Evolutionary conservation across 2,797 vertebrate species (phyloP).

Genomic region (Neomorphus geoffroyi): DNA sequence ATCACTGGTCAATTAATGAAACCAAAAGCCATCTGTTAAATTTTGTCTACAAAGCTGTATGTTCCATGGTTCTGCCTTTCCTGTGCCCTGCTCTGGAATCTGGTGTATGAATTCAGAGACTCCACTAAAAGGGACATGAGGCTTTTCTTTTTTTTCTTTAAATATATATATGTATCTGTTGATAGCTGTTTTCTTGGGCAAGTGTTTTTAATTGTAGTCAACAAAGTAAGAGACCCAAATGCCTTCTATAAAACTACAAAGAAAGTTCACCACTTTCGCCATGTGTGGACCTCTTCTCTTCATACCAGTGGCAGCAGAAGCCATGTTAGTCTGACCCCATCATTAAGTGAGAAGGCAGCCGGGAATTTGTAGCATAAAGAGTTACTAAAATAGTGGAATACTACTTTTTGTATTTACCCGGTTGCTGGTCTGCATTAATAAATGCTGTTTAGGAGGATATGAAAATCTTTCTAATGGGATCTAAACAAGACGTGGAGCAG

Average conservation of each 20-base stretch:
- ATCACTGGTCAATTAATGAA: neutral
- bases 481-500: neutral
- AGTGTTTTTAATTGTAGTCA: neutral
- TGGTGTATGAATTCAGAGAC: neutral
- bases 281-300: neutral
- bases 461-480: neutral
- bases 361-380: neutral
- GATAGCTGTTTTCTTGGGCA: constrained; percentile 23
- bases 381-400: neutral
- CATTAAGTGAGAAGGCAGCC: neutral
- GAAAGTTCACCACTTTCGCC: neutral
- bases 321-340: neutral
- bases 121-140: neutral
- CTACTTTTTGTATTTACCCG: neutral
- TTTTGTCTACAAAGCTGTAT: neutral
- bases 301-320: neutral
- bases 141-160: neutral
- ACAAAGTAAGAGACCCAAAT: neutral
- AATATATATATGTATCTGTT: constrained; percentile 47
- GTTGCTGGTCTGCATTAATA: neutral
- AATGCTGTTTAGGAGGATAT: neutral
- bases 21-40: neutral
- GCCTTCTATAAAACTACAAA: neutral
- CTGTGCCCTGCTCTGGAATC: neutral
- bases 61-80: neutral